Conservation (phyloP, 2,797 vertebrate genomes). For the Philypnodon macrostomus region DNA sequence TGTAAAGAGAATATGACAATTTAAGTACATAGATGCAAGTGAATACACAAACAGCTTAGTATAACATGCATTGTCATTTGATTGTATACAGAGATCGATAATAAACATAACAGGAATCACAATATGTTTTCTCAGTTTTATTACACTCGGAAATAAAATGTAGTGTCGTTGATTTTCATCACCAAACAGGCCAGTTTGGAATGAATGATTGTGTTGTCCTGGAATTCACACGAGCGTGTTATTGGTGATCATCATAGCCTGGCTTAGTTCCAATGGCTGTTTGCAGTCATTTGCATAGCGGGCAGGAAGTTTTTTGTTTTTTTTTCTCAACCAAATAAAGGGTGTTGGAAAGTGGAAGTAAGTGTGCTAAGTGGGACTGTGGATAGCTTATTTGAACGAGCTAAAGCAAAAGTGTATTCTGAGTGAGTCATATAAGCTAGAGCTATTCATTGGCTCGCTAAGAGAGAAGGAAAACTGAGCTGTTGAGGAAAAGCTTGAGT, state of each 20-base stretch:
- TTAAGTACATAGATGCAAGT: no score
- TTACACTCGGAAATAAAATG: no score
- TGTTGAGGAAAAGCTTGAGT: conserved; percentile 41
- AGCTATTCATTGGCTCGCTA: conserved; percentile 25
- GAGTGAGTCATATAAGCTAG: conserved; percentile 21
- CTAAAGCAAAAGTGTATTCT: conserved; percentile 38
- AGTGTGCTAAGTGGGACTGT: no score
- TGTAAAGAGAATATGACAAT: background rate
- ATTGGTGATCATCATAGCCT: background rate
- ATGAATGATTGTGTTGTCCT: conserved; percentile 1
- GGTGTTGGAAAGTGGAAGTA: background rate
- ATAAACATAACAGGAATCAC: no score
- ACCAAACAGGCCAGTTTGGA: background rate
- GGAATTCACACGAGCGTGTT: conserved; percentile 12
- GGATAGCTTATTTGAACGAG: no score
- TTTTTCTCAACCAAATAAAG: background rate
- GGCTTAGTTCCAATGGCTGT: background rate
- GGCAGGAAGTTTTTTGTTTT: background rate
- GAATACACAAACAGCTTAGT: no score
- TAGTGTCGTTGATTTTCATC: no score
- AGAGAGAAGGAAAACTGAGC: conserved; percentile 9
- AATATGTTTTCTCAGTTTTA: no score
- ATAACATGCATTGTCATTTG: no score
- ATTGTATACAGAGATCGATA: background rate
- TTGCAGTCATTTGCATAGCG: conserved; percentile 10